Conservation (phyloP, 2,797 vertebrate genomes). For the Danio tinwini region DNA sequence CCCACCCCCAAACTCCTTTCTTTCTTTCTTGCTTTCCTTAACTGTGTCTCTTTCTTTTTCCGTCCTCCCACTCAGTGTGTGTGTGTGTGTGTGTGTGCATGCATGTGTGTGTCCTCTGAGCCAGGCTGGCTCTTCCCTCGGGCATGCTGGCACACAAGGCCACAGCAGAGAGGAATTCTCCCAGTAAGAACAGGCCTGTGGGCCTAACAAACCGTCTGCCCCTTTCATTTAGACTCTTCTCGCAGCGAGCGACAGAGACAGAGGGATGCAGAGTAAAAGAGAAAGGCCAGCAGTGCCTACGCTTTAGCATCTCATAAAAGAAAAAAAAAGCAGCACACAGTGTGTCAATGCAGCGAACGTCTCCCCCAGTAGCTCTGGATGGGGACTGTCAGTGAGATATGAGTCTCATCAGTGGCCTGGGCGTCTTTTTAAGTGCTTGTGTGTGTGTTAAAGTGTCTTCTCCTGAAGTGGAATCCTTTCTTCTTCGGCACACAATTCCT, state of each 20-base stretch:
- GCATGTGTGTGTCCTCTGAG: constrained; percentile 39
- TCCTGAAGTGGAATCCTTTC: constrained; percentile 32
- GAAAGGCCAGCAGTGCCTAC: constrained; percentile 24
- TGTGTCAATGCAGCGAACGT: constrained; percentile 27
- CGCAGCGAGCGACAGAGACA: constrained; percentile 11
- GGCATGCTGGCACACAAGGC: constrained; percentile 48
- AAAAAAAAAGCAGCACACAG: neutral
- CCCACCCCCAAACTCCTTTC: neutral
- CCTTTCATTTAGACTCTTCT: constrained; percentile 51
- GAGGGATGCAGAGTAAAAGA: constrained; percentile 19
- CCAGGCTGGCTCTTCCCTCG: constrained; percentile 26
- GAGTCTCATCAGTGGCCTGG: constrained; percentile 35
- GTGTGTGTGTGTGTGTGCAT: constrained; percentile 12
- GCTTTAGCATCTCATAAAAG: constrained; percentile 38
- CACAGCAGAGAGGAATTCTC: constrained; percentile 49
- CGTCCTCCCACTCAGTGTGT: constrained; percentile 27
- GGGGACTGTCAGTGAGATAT: constrained; percentile 34
- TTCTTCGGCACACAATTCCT: neutral
- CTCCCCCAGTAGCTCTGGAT: constrained; percentile 20
- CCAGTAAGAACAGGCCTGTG: constrained; percentile 52
- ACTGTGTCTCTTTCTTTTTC: constrained; percentile 30
- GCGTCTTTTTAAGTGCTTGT: constrained; percentile 23
- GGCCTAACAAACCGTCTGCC: constrained; percentile 50
- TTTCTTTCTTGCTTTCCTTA: constrained; percentile 46
- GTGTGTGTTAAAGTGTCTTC: constrained; percentile 1